Evolutionary conservation across 2,888 invertebrate genomes (phyloP).

Genomic region (Mesopsocus fuscifrons): DNA sequence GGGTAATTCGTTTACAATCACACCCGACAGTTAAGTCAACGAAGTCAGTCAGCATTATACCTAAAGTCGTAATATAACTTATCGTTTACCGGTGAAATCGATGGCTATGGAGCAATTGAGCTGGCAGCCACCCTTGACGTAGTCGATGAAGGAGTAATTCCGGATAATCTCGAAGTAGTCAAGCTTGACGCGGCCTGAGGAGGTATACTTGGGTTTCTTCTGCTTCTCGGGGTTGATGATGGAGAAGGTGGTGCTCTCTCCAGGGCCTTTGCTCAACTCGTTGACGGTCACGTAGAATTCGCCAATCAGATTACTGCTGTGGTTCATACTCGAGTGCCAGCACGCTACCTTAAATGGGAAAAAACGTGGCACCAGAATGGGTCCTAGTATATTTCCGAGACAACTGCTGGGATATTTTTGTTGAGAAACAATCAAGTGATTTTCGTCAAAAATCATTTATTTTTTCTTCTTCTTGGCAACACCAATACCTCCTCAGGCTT

Average conservation of each 20-base stretch:
- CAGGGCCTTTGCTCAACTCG: conserved; percentile 23
- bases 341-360: too few species aligned
- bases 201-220: conserved; percentile 18
- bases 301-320: conserved; percentile 28
- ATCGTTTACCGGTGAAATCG: conserved; percentile 27
- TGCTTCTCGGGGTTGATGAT: conserved; percentile 22
- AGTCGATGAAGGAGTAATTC: conserved; percentile 32
- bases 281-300: conserved; percentile 25
- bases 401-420: too few species aligned
- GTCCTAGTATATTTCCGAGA: too few species aligned
- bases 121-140: conserved; percentile 31
- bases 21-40: neutral
- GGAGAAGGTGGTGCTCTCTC: conserved; percentile 22
- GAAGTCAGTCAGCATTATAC: too few species aligned
- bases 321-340: conserved; percentile 30
- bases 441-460: too few species aligned
- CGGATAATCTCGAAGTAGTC: conserved; percentile 18
- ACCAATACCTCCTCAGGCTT: too few species aligned
- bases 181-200: conserved; percentile 19
- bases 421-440: too few species aligned
- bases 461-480: too few species aligned
- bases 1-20: neutral
- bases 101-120: conserved; percentile 29
- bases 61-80: too few species aligned
- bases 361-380: too few species aligned